Percentiles rank a stretch among this genome's conserved stretches.
Evolutionary conservation across 2,888 invertebrate species (phyloP).

Genomic region (Brachycybe producta): DNA sequence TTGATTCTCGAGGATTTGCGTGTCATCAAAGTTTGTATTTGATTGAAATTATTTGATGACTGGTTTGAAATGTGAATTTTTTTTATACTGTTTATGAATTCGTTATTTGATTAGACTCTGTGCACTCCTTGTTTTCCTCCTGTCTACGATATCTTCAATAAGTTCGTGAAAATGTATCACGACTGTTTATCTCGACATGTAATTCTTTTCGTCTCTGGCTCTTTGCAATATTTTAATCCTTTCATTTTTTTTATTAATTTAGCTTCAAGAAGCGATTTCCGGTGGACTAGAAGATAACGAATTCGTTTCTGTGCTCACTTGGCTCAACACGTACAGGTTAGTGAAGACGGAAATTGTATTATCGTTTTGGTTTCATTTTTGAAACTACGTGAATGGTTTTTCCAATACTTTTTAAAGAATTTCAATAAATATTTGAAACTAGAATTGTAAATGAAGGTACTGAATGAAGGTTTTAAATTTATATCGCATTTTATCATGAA

Average conservation of each 20-base stretch:
- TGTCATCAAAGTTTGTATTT: constrained; percentile 54
- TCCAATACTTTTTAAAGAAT: too few relatives aligned
- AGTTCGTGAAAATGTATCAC: constrained; percentile 90
- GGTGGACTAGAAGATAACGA: constrained; percentile 90
- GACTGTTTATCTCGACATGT: constrained; percentile 46
- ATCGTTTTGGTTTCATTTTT: too few relatives aligned
- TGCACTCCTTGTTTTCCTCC: constrained; percentile 93
- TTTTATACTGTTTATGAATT: too few relatives aligned
- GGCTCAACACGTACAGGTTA: constrained; percentile 75
- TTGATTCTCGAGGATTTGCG: constrained; percentile 79
- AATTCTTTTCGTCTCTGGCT: too few relatives aligned
- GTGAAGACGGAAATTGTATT: too few relatives aligned
- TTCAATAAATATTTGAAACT: too few relatives aligned
- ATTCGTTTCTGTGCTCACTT: constrained; percentile 81
- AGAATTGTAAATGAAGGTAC: too few relatives aligned
- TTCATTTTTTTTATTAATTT: constrained; percentile 18
- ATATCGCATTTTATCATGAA: too few relatives aligned
- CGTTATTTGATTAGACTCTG: constrained; percentile 50
- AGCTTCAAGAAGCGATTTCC: constrained; percentile 74
- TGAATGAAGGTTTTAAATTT: too few relatives aligned
- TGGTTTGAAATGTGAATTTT: too few relatives aligned
- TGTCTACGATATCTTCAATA: constrained; percentile 79
- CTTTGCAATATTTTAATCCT: background rate
- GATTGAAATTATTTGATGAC: background rate
- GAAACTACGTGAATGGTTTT: too few relatives aligned